Base-by-base conservation (phyloP, 2,113 vertebrate species). In the Dasypus novemcinctus region DNA sequence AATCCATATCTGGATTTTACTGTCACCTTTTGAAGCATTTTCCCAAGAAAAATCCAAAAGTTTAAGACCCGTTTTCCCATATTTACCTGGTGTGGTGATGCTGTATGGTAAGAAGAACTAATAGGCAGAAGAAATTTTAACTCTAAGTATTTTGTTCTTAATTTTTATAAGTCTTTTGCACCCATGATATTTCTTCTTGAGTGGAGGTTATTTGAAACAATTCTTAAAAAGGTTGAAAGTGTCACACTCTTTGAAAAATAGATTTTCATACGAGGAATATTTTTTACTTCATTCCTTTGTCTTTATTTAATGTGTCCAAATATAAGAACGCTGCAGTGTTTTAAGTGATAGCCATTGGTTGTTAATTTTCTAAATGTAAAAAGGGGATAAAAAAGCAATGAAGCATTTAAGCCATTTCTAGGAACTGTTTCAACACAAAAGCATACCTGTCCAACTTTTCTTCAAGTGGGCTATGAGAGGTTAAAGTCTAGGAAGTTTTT, bases 241-340 rank as follows among this genome's bases (percentile, higher is more conserved):
- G 25, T 91, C 54, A 69, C 76, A 54, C 4, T 87, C 21, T 87
- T 68, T 90, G 86, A 86, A 90, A 74, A 61, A 68, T 54, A 59
- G 12, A 41, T 75, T 90, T 91, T 83, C 75, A 38, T 43, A 33
- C 79, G 29, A 72, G 31, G 31, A 93, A 43, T 31, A n/a, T 95
- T 87, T 90, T 95, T 80, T 43, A 68, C 33, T 80, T 86, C 66
- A 83, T 86, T 94, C 14, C 23, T 3, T 94, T 95, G n/a, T 23
- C 92, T 72, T 92, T 76, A 74, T 15, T 74, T 93, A 41, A 57
- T 46, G 21, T 84, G 8, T 1, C 7, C 17, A 33, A 75, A 4
- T 80, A 10, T 87, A 85, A 38, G 36, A 72, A 38, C 80, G 7
- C 52, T 72, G 20, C 15, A 80, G 36, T 52, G 92, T 93, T 69